phyloP scores from a whole-genome alignment of 2,888 invertebrate species.

The Drepanosiphum platanoidis region DNA sequence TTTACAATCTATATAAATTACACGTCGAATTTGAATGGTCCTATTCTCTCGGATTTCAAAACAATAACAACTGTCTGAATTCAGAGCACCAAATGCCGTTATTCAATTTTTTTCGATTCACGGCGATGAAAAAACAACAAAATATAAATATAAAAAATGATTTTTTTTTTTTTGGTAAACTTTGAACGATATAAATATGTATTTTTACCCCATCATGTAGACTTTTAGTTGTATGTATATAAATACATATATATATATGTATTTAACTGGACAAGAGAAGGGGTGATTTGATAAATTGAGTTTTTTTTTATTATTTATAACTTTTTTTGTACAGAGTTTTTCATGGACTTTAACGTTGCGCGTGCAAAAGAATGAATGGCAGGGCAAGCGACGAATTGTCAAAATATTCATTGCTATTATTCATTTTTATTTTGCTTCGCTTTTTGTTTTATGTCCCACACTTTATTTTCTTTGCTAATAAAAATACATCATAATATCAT shows the following conservation, averaged over 20 bases:
- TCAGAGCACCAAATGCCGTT: constrained; percentile 45
- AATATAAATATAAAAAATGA: constrained; percentile 11
- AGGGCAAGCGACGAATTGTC: constrained; percentile 56
- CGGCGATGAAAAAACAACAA: neutral
- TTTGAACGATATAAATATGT: constrained; percentile 44
- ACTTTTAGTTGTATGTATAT: neutral
- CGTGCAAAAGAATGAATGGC: constrained; percentile 58
- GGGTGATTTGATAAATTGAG: constrained; percentile 58
- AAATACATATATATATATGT: constrained; percentile 7
- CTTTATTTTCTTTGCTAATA: constrained; percentile 50
- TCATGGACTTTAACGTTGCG: constrained; percentile 43
- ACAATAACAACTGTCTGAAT: constrained; percentile 47
- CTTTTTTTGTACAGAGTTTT: constrained; percentile 42
- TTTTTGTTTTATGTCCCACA: constrained; percentile 38
- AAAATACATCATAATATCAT: constrained; percentile 31
- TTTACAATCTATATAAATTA: constrained; percentile 60
- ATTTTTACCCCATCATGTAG: constrained; percentile 46
- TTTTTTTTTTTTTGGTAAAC: constrained; percentile 45
- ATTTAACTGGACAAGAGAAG: constrained; percentile 43
- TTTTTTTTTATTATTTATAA: constrained; percentile 53
- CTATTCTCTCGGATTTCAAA: constrained; percentile 49
- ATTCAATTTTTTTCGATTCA: constrained; percentile 54
- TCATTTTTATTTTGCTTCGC: constrained; percentile 51
- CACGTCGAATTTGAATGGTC: constrained; percentile 60
- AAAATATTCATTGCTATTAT: constrained; percentile 57